These are phyloP conservation scores for Myotis myotis DNA, from an alignment of 2,797 vertebrate species.

Conservation along the genomic window DNA sequence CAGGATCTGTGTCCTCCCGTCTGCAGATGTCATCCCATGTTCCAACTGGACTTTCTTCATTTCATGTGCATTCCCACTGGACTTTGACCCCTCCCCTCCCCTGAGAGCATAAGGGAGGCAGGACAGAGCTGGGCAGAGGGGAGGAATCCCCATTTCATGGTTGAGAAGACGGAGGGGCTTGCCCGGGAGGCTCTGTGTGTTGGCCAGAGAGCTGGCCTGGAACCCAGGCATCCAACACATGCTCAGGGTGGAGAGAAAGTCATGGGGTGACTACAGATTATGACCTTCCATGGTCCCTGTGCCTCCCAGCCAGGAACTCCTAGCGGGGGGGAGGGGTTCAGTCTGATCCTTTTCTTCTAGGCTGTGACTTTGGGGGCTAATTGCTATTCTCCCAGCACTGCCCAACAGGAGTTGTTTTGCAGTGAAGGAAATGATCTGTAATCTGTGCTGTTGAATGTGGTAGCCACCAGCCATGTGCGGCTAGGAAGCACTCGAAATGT, in stretches of 20 bases:
- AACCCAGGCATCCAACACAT: not conserved
- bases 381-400: not conserved
- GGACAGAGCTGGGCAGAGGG: not conserved
- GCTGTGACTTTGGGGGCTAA: not conserved
- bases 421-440: not conserved
- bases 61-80: accelerated
- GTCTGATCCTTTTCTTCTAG: not conserved
- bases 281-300: not conserved
- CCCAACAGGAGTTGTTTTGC: not conserved
- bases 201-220: not conserved
- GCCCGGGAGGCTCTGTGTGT: not conserved
- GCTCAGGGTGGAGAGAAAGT: not conserved
- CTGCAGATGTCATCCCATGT: not conserved
- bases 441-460: not conserved
- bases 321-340: not conserved
- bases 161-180: not conserved
- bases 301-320: not conserved
- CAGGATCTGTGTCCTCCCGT: not conserved
- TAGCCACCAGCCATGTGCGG: not conserved
- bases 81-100: not conserved
- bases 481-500: not conserved
- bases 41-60: no score
- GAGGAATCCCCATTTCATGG: not conserved
- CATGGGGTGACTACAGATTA: not conserved
- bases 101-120: not conserved